A percentile compares a stretch with the other conserved stretches of the same genome.
Conservation (phyloP, 2,113 vertebrate species). For the Calyptomena viridis region DNA sequence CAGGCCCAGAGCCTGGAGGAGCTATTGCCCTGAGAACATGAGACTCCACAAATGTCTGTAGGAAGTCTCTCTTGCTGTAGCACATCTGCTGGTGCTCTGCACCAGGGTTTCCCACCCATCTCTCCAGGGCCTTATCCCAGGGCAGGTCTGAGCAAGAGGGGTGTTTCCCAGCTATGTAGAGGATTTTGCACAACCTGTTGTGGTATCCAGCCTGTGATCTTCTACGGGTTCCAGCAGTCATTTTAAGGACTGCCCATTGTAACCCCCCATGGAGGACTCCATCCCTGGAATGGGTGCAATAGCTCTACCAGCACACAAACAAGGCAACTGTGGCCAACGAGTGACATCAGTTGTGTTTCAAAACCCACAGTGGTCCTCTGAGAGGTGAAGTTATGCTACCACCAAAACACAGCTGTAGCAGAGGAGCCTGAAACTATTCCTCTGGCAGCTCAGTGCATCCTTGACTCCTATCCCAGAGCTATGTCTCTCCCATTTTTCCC, state of each 20-base stretch:
- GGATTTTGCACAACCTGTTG: neutral
- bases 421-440: neutral
- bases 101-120: neutral
- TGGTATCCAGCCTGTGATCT: neutral
- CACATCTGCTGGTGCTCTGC: rapidly evolving
- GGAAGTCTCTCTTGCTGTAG: neutral
- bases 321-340: neutral
- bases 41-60: rapidly evolving
- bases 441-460: neutral
- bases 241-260: neutral
- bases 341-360: neutral
- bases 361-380: neutral
- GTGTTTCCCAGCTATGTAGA: neutral
- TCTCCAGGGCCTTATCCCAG: neutral
- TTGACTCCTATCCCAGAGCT: neutral
- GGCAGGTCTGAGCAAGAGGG: neutral
- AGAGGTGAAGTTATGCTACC: neutral
- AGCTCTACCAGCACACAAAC: neutral
- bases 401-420: neutral
- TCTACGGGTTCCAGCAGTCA: neutral
- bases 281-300: neutral
- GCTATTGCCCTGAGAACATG: neutral
- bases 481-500: neutral
- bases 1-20: neutral
- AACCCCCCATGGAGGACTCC: neutral